These are phyloP conservation scores for Herminia tarsipennalis DNA, from an alignment of 2,888 invertebrate species.

Conservation along the genomic window DNA sequence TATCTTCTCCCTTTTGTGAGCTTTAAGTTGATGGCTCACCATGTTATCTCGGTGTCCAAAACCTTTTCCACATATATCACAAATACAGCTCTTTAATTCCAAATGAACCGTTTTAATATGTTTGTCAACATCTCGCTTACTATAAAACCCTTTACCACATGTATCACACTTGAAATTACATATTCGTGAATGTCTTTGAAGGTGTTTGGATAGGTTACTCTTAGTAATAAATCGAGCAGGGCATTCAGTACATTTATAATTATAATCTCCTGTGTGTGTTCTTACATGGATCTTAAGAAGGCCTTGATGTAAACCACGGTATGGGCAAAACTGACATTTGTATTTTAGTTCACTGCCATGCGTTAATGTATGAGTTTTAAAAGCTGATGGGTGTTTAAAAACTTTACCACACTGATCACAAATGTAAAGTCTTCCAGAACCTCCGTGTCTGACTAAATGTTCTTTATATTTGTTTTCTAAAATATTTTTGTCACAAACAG, in stretches of 20 bases:
- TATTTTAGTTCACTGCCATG: constrained; percentile 52
- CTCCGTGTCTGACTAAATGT: constrained; percentile 42
- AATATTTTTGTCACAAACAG: constrained; percentile 37
- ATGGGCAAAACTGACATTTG: constrained; percentile 58
- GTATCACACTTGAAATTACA: constrained; percentile 35
- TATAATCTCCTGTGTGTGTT: constrained; percentile 55
- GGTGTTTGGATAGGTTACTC: constrained; percentile 53
- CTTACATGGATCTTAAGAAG: constrained; percentile 54
- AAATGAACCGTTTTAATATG: constrained; percentile 46
- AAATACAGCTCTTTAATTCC: constrained; percentile 41
- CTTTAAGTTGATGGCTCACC: constrained; percentile 50
- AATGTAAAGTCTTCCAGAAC: constrained; percentile 36
- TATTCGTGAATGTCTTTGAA: constrained; percentile 36
- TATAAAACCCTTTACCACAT: constrained; percentile 42
- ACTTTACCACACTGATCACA: constrained; percentile 58
- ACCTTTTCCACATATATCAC: constrained; percentile 52
- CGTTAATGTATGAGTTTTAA: constrained; percentile 49
- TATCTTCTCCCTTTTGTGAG: constrained; percentile 50
- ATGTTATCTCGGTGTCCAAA: constrained; percentile 49
- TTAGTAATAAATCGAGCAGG: constrained; percentile 52
- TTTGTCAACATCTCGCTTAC: constrained; percentile 36
- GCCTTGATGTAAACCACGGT: constrained; percentile 50
- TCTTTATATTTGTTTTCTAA: constrained; percentile 33
- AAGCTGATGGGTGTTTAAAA: constrained; percentile 44
- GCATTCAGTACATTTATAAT: constrained; percentile 54